Percentiles rank a stretch among this genome's conserved stretches.
Evolutionary conservation across 2,113 vertebrate genomes (phyloP).

Genomic region (Butastur rufipennis): DNA sequence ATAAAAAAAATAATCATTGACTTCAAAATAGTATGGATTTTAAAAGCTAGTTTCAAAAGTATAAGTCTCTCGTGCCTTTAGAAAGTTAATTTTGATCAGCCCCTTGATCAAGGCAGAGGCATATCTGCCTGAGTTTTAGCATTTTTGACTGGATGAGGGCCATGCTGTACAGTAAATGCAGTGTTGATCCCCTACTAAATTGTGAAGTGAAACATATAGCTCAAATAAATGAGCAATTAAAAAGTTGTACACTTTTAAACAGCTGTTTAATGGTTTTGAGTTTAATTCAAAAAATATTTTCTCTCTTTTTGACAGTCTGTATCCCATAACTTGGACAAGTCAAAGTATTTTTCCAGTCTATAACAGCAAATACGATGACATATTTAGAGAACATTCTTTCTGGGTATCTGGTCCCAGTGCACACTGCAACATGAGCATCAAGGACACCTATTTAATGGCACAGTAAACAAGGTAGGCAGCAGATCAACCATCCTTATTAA

Average conservation of each 20-base stretch:
- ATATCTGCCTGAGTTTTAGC: not conserved
- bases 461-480: not conserved
- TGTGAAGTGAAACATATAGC: not conserved
- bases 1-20: not conserved
- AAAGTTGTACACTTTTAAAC: not conserved
- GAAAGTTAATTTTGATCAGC: not conserved
- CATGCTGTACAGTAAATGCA: not conserved
- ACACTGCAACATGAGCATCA: not conserved
- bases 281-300: not conserved
- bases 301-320: not conserved
- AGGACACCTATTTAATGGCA: not conserved
- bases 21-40: not conserved
- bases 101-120: not conserved
- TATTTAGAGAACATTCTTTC: not conserved
- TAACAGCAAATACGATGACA: not conserved
- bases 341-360: not conserved
- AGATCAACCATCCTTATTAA: not conserved
- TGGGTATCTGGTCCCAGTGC: not conserved
- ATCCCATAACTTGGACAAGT: not conserved
- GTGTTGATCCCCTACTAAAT: not conserved
- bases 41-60: not conserved
- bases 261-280: not conserved
- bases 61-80: not conserved
- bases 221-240: not conserved
- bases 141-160: not conserved